Evolutionary conservation across 2,113 vertebrate genomes (phyloP), one percentile per base, ranked within the genome.

Genomic region (Ochotona princeps): DNA sequence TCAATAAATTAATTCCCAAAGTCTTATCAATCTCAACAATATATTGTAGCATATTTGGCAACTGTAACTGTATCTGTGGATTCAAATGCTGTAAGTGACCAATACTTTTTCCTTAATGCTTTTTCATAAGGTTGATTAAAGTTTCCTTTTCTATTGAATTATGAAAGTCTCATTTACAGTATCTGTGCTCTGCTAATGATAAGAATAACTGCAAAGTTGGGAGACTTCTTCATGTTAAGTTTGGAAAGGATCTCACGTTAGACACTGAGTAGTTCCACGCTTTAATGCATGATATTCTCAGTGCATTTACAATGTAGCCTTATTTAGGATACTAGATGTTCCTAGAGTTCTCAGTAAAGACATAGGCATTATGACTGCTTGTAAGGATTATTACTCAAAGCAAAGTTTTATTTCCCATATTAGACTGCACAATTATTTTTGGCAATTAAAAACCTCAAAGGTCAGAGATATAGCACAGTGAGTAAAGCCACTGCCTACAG

Each of bases 361-460:
- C 35, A 81, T 0, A 61, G 5, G 28, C 21, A 44, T 38, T 65
- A 72, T 5, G 38, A 44, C 11, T 32, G 10, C 70, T 86, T 73
- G 35, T 84, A 69, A 38, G 7, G 38, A 63, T 17, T 76, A 14
- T n/a, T 32, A 79, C 4, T 79, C 10, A 65, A 92, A 94, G 83
- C 17, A 66, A 90, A 8, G 30, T 63, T 89, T 73, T 74, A 74
- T 70, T 92, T 65, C 79, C 18, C 51, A 51, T 65, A 30, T 2
- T 87, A 65, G 63, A 32, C 21, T 65, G 79, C 51, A 90, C 32
- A 75, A 54, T 61, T 87, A n/a, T 25, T 7, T 61, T 78, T 12
- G n/a, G 25, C 20, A 83, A 30, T 90, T 96, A 60, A 92, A 80
- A 87, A 83, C 63, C 10, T 44, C 38, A 44, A 44, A 44, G 38